Percentiles rank a stretch among this genome's conserved stretches.
Evolutionary conservation across 2,113 vertebrate species (phyloP).

Genomic region (Anolis carolinensis): DNA sequence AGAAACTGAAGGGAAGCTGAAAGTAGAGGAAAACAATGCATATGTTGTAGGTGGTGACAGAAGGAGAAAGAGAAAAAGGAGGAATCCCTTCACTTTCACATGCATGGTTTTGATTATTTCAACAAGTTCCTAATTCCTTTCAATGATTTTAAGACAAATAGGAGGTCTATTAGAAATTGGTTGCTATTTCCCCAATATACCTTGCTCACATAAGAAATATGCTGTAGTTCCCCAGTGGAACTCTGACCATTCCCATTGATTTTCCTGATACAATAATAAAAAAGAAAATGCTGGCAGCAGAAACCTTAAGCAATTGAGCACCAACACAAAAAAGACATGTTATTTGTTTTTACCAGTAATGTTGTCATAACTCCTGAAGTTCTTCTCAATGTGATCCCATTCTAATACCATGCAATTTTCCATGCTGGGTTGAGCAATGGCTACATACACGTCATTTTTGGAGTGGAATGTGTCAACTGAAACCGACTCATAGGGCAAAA

Average conservation of each 20-base stretch:
- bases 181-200: neutral
- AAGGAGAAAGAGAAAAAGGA: neutral
- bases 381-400: constrained; percentile 99
- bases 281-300: neutral
- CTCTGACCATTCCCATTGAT: neutral
- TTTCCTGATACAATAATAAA: neutral
- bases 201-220: neutral
- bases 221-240: neutral
- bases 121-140: neutral
- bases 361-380: constrained; percentile 97
- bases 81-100: neutral
- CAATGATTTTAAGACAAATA: neutral
- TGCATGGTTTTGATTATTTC: too few relatives aligned
- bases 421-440: constrained; percentile 92
- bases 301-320: neutral
- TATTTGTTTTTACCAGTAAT: constrained; percentile 86
- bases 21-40: neutral
- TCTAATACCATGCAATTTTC: constrained; percentile 97
- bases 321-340: neutral
- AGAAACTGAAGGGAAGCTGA: neutral
- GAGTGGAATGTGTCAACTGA: constrained; percentile 94
- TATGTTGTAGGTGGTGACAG: neutral
- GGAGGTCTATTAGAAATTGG: neutral
- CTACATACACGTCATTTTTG: constrained; percentile 95
- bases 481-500: constrained; percentile 89